Evolutionary conservation across 2,113 vertebrate species (phyloP).

Genomic region (Xenopus laevis): DNA sequence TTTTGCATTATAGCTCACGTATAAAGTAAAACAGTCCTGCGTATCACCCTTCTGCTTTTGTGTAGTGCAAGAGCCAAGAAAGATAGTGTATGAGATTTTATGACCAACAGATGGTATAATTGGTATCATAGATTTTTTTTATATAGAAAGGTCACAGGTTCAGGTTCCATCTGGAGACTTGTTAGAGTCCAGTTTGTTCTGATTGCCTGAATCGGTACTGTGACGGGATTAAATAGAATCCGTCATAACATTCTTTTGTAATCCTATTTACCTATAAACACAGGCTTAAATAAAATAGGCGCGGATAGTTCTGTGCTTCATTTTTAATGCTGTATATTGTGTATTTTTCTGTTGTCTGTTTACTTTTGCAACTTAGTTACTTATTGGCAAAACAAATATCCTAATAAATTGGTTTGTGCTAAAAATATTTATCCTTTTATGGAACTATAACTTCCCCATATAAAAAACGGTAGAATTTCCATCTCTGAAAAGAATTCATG

Average conservation of each 20-base stretch:
- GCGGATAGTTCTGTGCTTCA: neutral
- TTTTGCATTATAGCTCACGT: constrained; percentile 68
- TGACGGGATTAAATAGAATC: constrained; percentile 47
- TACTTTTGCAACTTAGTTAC: neutral
- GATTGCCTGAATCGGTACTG: constrained; percentile 55
- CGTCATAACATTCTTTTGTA: neutral
- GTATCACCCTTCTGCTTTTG: constrained; percentile 63
- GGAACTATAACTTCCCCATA: too few relatives aligned
- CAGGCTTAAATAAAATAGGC: neutral
- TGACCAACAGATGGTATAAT: constrained; percentile 71
- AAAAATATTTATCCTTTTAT: too few relatives aligned
- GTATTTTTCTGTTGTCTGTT: neutral
- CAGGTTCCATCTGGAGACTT: constrained; percentile 67
- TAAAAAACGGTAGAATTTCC: too few relatives aligned
- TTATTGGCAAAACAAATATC: too few relatives aligned
- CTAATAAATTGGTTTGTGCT: too few relatives aligned
- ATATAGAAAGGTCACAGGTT: constrained; percentile 63
- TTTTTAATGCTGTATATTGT: neutral
- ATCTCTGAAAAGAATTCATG: too few relatives aligned
- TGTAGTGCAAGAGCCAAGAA: constrained; percentile 60
- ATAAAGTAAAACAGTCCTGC: constrained; percentile 62
- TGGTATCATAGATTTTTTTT: constrained; percentile 69
- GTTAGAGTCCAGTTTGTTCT: constrained; percentile 55
- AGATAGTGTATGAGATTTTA: constrained; percentile 68
- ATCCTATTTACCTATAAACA: neutral